Base-by-base conservation (phyloP, 2,888 invertebrate genomes). In the Cataglyphis cursor region DNA sequence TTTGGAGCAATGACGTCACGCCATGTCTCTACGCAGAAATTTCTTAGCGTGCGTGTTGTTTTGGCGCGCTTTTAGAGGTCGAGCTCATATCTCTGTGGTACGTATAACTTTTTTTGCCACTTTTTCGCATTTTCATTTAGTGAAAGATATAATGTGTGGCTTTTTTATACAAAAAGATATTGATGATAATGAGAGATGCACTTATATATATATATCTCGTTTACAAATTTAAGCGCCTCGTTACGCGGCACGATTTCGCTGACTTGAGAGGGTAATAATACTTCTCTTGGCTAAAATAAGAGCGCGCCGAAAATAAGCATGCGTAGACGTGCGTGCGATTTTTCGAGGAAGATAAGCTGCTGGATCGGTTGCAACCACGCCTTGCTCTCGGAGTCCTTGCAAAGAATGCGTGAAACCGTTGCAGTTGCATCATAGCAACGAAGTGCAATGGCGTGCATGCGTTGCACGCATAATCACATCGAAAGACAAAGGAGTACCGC, bases 371-470 rank as follows among this genome's bases (percentile, higher is more conserved):
- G 61, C 31, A 82, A 48, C 85, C 85, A 80, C 85, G 74, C 83
- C 85, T 80, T 64, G 78, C 15, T 68, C 57, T 74, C 48, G 54
- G 68, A 89, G 88, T 89, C 90, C 89, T 90, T 90, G 90, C 89
- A 64, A 88, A 85, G 90, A 91, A 91, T 90, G 90, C 88, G 81
- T 65, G 54, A 62, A 51, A 31, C 44, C 85, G 74, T 65, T 70
- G 72, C 70, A 28, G 51, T 76, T 82, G 28, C 86, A 59, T 85
- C 85, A 86, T 24, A 48, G 35, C 38, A 24, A 15, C 31, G 1
- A 35, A 76, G n/a, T 68, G 59, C 59, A 68, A 44, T 21, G 66
- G 54, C n/a, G n/a, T 48, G 38, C 38, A 59, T 64, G 68, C 70
- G 24, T 28, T 18, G 21, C 44, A 44, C 44, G 21, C 6, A 35